Evolutionary conservation across 2,888 invertebrate genomes (phyloP), one percentile per base, ranked within the genome.

Genomic region (Taphrorychus bicolor): DNA sequence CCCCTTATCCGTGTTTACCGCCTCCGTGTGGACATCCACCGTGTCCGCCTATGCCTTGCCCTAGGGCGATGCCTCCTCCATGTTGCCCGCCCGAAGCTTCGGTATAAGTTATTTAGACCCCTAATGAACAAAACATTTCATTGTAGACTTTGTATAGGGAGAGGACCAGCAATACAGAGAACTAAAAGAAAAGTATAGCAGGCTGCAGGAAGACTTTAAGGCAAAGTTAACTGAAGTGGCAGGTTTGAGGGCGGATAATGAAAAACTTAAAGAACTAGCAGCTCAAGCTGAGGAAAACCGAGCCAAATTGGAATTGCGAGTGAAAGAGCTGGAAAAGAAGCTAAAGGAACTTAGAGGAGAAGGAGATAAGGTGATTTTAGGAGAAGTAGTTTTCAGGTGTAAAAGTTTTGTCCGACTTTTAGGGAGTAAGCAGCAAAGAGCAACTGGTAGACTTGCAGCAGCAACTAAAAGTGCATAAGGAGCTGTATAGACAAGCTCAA

Each of bases 171-270:
- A 89, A 80, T 82, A 88, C 2, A 82, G 84, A 21, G 87, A 86
- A 76, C 77, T 89, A 7, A 83, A 85, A 17, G 86, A 89, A 68
- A 87, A 89, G 75, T 86, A 90, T 64, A 83, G 83, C 7, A 84
- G 87, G 66, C 85, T 89, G 0, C 89, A 89, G 78, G 89, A 89
- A 73, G 88, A 87, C 75, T 90, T 88, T 77, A 90, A 88, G 73
- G 85, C 84, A 0, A 91, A 91, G 83, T 82, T 90, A 9, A 85
- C 86, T 5, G 91, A 91, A 84, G 89, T 90, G 61, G 84, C 85
- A 1, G 81, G 83, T 53, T 76, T 87, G 23, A 76, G 86, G 66
- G 80, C 84, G 0, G 86, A 87, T 45, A 81, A 83, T 9, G 86
- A 86, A 21, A 83, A 83, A 71, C 72, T 85, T 21, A 85, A 83